phyloP scores from a whole-genome alignment of 2,113 vertebrate genomes.

The Pholis gunnellus region DNA sequence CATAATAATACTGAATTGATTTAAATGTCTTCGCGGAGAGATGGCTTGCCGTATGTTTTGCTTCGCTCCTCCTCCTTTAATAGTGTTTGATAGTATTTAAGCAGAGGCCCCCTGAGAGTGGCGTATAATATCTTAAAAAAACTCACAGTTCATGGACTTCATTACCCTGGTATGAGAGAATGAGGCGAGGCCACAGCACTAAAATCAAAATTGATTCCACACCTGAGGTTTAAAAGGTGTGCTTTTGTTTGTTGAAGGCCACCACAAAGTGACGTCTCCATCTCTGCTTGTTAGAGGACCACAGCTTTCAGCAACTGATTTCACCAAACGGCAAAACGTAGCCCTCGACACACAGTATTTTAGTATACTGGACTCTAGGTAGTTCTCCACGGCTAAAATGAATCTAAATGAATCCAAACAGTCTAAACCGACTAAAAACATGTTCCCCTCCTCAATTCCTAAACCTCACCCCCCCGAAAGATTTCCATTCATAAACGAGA shows the following conservation, averaged over 20 bases:
- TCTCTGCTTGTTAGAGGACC: background rate
- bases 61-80: constrained; percentile 14
- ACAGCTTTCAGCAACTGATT: background rate
- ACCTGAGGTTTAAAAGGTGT: background rate
- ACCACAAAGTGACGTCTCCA: background rate
- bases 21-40: background rate
- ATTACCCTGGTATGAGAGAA: constrained; percentile 8
- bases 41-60: background rate
- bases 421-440: constrained; percentile 8
- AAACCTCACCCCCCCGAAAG: background rate
- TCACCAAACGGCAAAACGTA: background rate
- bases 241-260: constrained; percentile 16
- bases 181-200: background rate
- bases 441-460: background rate
- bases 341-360: background rate
- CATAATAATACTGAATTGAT: constrained; percentile 51
- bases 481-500: constrained; percentile 17
- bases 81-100: constrained; percentile 23
- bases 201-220: background rate
- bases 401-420: background rate
- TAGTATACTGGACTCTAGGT: constrained; percentile 1
- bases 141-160: constrained; percentile 30
- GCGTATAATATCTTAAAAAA: constrained; percentile 18
- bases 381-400: background rate
- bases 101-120: constrained; percentile 37